Percentiles rank a stretch among this genome's conserved stretches.
These are phyloP conservation scores for Strix uralensis DNA, from an alignment of 2,113 vertebrate genomes.

Conservation along the genomic window DNA sequence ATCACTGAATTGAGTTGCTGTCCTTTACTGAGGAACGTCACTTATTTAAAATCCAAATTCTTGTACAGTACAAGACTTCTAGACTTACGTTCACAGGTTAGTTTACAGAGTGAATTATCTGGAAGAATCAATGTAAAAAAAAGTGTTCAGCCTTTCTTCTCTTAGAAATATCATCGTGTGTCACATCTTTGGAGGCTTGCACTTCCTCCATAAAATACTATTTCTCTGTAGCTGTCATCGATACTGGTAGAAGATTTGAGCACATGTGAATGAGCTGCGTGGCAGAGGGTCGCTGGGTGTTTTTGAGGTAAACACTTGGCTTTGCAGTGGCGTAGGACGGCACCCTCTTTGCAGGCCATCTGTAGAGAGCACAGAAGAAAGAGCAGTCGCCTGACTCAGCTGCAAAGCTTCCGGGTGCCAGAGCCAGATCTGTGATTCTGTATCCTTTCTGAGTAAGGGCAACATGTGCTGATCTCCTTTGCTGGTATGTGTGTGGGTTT, in stretches of 20 bases:
- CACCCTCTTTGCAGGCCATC: not conserved
- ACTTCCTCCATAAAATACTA: not conserved
- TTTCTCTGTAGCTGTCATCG: not conserved
- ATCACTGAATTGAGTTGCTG: not conserved
- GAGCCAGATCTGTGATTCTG: not conserved
- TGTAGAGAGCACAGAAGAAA: not conserved
- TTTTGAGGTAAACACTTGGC: not conserved
- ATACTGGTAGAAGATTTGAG: not conserved
- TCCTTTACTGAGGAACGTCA: not conserved
- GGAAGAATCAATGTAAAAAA: not conserved
- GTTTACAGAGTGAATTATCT: not conserved
- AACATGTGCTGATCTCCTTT: not conserved
- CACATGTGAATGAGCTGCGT: fast-evolving
- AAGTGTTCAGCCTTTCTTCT: not conserved
- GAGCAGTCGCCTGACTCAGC: not conserved
- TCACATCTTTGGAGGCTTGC: not conserved
- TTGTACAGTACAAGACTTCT: not conserved
- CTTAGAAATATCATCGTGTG: not conserved
- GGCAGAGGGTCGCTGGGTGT: not conserved
- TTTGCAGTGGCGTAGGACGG: fast-evolving
- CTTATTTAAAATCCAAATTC: not conserved
- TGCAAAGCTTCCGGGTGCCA: fast-evolving
- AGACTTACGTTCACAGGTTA: not conserved
- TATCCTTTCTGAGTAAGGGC: not conserved
- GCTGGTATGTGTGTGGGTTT: not conserved